Conservation (phyloP, 1,140 invertebrate species). For the Drosophila pseudoobscura region DNA sequence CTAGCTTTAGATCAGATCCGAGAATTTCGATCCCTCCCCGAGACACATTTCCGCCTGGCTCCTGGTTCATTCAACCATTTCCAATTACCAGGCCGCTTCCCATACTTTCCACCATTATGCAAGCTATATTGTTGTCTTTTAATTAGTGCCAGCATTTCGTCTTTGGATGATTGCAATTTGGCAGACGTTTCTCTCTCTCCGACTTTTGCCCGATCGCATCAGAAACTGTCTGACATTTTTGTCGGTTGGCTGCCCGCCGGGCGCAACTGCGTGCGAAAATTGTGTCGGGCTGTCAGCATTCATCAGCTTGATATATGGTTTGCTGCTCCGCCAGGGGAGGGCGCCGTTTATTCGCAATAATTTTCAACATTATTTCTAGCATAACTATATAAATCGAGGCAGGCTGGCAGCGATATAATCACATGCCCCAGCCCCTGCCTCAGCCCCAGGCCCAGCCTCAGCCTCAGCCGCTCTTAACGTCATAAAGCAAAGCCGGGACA, state of each 20-base stretch:
- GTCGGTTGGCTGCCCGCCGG: slow-evolving; percentile 57
- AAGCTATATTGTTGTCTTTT: slow-evolving; percentile 32
- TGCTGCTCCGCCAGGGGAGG: slow-evolving; percentile 4
- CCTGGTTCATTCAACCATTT: slow-evolving; percentile 16
- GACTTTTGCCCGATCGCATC: slow-evolving; percentile 40
- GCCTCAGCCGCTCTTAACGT: slow-evolving; percentile 36
- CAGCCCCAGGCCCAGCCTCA: slow-evolving; percentile 27
- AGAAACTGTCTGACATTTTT: slow-evolving; percentile 62
- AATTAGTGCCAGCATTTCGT: slow-evolving; percentile 49
- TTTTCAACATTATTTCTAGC: slow-evolving; percentile 39
- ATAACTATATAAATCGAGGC: slow-evolving; percentile 24
- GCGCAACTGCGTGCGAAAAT: slow-evolving; percentile 66
- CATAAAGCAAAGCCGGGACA: slow-evolving; percentile 32
- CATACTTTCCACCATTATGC: slow-evolving; percentile 18
- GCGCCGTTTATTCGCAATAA: slow-evolving; percentile 41
- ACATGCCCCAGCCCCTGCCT: slow-evolving; percentile 25
- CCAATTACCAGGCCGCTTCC: slow-evolving; percentile 2
- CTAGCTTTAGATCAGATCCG: too few species aligned
- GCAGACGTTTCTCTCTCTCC: slow-evolving; percentile 36
- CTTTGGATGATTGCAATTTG: slow-evolving; percentile 49
- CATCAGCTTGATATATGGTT: slow-evolving; percentile 62
- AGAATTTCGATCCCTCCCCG: too few species aligned
- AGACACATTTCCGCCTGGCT: slow-evolving; percentile 26
- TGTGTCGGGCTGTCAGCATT: slow-evolving; percentile 57
- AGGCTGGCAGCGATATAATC: slow-evolving; percentile 49